Evolutionary conservation across 2,888 invertebrate genomes (phyloP).

Genomic region (Crocallis elinguaria): DNA sequence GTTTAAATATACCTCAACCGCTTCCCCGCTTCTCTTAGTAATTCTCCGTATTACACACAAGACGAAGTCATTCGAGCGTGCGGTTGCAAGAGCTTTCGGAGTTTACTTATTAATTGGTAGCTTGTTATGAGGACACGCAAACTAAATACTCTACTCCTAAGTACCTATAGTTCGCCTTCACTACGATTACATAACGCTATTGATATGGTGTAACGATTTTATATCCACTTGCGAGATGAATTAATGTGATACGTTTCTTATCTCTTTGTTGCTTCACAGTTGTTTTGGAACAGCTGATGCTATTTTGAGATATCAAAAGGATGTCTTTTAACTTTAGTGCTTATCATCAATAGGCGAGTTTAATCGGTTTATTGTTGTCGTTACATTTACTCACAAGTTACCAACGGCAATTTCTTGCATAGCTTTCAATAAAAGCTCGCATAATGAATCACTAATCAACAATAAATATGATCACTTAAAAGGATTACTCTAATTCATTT

Average conservation of each 20-base stretch:
- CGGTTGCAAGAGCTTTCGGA: constrained; percentile 58
- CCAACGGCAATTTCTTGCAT: not conserved
- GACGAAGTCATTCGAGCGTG: constrained; percentile 59
- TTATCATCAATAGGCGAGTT: not conserved
- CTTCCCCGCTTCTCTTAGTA: constrained; percentile 54
- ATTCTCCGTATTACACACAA: constrained; percentile 61
- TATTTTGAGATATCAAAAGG: constrained; percentile 4
- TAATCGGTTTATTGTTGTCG: not conserved
- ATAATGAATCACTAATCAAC: constrained; percentile 21
- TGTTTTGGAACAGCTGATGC: constrained; percentile 3
- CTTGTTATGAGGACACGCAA: constrained; percentile 36
- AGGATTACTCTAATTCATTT: constrained; percentile 61
- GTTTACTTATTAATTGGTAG: constrained; percentile 59
- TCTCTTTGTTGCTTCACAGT: not conserved
- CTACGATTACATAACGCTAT: constrained; percentile 21
- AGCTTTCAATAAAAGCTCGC: constrained; percentile 8
- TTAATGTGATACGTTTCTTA: constrained; percentile 7
- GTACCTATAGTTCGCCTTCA: constrained; percentile 33
- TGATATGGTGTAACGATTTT: constrained; percentile 19
- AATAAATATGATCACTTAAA: constrained; percentile 36
- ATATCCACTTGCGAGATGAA: constrained; percentile 14
- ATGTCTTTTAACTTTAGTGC: too few relatives aligned
- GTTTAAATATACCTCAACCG: constrained; percentile 72
- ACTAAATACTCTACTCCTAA: constrained; percentile 36
- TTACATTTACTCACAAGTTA: not conserved